A percentile compares a stretch with the other conserved stretches of the same genome.
Conservation (phyloP, 2,797 vertebrate genomes). For the Bovichtus diacanthus region DNA sequence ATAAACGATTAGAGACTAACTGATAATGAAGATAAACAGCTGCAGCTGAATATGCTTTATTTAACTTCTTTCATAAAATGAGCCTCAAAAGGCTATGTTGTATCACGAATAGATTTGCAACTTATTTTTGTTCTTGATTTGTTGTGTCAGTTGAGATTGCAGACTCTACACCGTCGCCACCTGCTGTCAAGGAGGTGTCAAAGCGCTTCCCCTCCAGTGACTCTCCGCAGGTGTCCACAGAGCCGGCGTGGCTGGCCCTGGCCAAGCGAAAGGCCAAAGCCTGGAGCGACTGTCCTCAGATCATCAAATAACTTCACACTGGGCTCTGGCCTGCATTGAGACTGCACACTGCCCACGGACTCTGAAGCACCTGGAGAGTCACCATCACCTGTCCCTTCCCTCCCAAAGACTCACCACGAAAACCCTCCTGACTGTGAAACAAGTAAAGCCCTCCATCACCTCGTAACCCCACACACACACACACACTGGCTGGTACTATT, state of each 20-base stretch:
- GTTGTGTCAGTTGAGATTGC: slow-evolving; percentile 92
- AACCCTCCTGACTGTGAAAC: slow-evolving; percentile 58
- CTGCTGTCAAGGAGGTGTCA: slow-evolving; percentile 92
- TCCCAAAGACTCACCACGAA: not conserved
- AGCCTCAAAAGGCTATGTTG: not conserved
- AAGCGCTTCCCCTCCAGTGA: slow-evolving; percentile 96
- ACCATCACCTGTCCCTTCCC: not conserved
- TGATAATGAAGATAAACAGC: not conserved
- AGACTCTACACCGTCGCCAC: slow-evolving; percentile 89
- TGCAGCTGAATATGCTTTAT: not conserved
- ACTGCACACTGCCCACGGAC: slow-evolving; percentile 70
- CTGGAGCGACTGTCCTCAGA: slow-evolving; percentile 99
- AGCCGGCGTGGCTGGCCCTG: slow-evolving; percentile 97
- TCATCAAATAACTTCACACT: slow-evolving; percentile 92
- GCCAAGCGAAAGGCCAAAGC: slow-evolving; percentile 99
- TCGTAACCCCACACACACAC: slow-evolving; percentile 3
- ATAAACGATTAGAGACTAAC: too few relatives aligned
- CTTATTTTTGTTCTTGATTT: slow-evolving; percentile 1
- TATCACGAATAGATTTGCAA: not conserved
- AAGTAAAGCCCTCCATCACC: slow-evolving; percentile 50
- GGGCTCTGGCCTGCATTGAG: slow-evolving; percentile 41
- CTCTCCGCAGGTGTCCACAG: slow-evolving; percentile 92
- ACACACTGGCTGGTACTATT: slow-evolving; percentile 70
- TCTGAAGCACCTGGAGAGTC: slow-evolving; percentile 50
- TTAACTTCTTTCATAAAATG: not conserved